These are phyloP conservation scores for Macroramphosus scolopax DNA, from an alignment of 2,797 vertebrate genomes.

Conservation along the genomic window DNA sequence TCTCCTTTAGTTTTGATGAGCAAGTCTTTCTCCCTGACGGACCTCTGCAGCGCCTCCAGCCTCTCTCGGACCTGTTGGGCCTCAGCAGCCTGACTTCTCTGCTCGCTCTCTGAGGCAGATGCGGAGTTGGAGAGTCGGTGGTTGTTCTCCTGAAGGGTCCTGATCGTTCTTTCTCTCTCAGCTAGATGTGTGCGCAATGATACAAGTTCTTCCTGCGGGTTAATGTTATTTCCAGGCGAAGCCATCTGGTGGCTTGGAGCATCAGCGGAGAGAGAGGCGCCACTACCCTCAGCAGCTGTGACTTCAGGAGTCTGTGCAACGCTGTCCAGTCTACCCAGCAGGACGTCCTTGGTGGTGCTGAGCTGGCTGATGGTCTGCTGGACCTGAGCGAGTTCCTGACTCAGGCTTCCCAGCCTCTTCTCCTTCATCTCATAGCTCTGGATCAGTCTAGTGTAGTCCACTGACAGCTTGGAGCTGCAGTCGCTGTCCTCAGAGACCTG, in stretches of 20 bases:
- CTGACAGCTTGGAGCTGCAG: slow-evolving; percentile 86
- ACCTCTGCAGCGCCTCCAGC: slow-evolving; percentile 85
- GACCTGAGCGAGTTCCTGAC: slow-evolving; percentile 89
- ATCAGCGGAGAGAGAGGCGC: slow-evolving; percentile 19
- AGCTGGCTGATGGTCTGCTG: slow-evolving; percentile 93
- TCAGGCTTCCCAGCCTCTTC: slow-evolving; percentile 84
- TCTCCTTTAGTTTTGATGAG: slow-evolving; percentile 96
- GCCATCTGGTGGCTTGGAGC: slow-evolving; percentile 25
- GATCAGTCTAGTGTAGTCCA: slow-evolving; percentile 89
- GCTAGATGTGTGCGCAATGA: slow-evolving; percentile 76
- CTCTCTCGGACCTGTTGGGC: slow-evolving; percentile 80
- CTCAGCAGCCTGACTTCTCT: slow-evolving; percentile 79
- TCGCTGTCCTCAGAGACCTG: slow-evolving; percentile 88
- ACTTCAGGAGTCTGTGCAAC: slow-evolving; percentile 72
- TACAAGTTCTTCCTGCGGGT: slow-evolving; percentile 73
- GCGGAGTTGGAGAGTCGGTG: slow-evolving; percentile 86
- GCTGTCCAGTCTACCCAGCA: slow-evolving; percentile 87
- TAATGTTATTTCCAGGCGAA: slow-evolving; percentile 23
- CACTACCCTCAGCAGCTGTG: slow-evolving; percentile 17
- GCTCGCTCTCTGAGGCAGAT: slow-evolving; percentile 81
- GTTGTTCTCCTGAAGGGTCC: slow-evolving; percentile 93
- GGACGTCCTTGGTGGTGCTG: slow-evolving; percentile 87
- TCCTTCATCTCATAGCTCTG: slow-evolving; percentile 95
- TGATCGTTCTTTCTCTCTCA: slow-evolving; percentile 84
- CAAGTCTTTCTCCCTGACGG: slow-evolving; percentile 92